Conservation (phyloP, 2,113 vertebrate species). For the Otus sunia region DNA sequence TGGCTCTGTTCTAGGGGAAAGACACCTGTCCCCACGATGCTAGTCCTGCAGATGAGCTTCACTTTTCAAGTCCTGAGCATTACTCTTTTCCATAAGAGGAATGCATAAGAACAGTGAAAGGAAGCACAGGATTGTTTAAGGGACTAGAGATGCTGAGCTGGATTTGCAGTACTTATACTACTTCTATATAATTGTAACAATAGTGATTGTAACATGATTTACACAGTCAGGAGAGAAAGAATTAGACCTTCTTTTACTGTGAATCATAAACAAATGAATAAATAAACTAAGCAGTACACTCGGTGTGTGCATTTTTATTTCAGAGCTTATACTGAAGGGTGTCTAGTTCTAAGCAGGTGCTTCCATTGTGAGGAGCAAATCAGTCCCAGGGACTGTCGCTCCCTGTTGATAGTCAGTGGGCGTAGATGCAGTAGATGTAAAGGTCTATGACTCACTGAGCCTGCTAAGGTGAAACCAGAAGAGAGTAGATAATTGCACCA, state of each 20-base stretch:
- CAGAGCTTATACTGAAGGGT: background rate
- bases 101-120: background rate
- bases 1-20: background rate
- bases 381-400: background rate
- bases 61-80: background rate
- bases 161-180: background rate
- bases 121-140: background rate
- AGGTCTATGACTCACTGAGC: conserved; percentile 56
- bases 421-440: conserved; percentile 42
- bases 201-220: background rate
- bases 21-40: background rate
- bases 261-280: background rate
- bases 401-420: conserved; percentile 50
- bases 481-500: conserved; percentile 55
- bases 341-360: background rate
- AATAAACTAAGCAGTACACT: background rate
- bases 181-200: background rate
- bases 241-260: background rate
- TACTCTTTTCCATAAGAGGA: background rate
- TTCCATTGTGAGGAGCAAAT: background rate
- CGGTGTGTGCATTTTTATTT: background rate
- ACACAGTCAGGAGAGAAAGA: background rate
- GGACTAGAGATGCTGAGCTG: background rate
- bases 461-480: conserved; percentile 53
- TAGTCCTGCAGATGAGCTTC: background rate